Evolutionary conservation across 2,888 invertebrate species (phyloP).

Genomic region (Steinernema carpocapsae): DNA sequence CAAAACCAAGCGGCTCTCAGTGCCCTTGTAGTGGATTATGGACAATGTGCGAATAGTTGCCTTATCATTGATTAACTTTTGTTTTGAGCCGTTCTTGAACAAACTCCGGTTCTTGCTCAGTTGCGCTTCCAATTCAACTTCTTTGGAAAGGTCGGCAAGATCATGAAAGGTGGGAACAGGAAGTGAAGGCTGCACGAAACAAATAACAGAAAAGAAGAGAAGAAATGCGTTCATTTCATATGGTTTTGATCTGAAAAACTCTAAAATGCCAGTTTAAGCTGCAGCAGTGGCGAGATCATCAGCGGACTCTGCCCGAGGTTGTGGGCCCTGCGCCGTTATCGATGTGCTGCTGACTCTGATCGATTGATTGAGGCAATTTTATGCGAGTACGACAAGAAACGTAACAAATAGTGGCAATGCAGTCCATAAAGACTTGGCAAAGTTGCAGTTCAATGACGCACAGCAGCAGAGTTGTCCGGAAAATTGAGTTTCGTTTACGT

Average conservation of each 20-base stretch:
- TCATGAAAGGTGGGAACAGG: neutral
- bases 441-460: conserved; percentile 13
- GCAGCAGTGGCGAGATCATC: neutral
- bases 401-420: neutral
- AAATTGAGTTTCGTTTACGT: neutral
- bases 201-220: neutral
- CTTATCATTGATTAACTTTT: neutral
- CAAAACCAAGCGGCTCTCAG: conserved; percentile 44
- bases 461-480: conserved; percentile 32
- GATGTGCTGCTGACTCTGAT: neutral
- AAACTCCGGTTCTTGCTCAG: neutral
- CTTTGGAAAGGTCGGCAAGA: conserved; percentile 14
- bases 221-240: neutral
- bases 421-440: neutral
- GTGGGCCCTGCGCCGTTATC: neutral
- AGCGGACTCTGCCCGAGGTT: neutral
- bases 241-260: neutral
- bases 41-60: conserved; percentile 42
- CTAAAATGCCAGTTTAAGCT: neutral
- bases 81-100: neutral
- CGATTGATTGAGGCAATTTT: neutral
- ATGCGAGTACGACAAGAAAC: conserved; percentile 4
- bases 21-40: conserved; percentile 40
- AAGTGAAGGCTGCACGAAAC: neutral
- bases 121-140: neutral